Base-by-base conservation (phyloP, 2,888 invertebrate genomes). In the Synergus itoensis region DNA sequence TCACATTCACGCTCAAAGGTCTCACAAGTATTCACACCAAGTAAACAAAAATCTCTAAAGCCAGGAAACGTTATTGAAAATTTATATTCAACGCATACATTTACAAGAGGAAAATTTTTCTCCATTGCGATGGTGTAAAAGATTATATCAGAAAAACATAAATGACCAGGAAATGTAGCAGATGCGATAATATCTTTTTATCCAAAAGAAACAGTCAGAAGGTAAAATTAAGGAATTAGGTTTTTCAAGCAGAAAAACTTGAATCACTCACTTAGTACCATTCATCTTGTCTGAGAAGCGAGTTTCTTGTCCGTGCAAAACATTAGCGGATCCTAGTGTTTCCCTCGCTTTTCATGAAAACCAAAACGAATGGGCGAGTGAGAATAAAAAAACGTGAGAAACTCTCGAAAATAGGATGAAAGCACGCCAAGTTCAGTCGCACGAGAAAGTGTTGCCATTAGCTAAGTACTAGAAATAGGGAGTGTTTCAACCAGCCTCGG, bases 401-500 rank as follows among this genome's bases (percentile, higher is more conserved):
- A 78, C 81, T 78, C 73, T 82, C 76, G 62, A 82, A 83, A 82
- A 82, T 82, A 83, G 80, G 79, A 79, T 80, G 75, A 48, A 65
- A 62, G 43, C 79, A 83, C 79, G 80, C 83, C 80, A 84, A 84
- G 80, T 69, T 69, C 69, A 69, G 69, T 69, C 69, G 69, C 69
- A 69, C 69, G 69, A 69, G 69, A 69, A 82, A 82, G 82, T 79
- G 73, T 67, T 65, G 84, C 84, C 83, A 85, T 84, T 83, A 85
- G 84, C 82, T 79, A 84, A 85, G 84, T 81, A 81, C 80, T 80
- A 78, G 77, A 80, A 82, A 77, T 77, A 80, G 76, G 57, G 78
- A 79, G 82, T 81, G 80, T 79, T 81, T 79, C 82, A 60, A 78
- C 65, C 41, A 76, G 36, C 67, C 41, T 21, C 0, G 43, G 41